Percentiles rank a stretch among this genome's conserved stretches.
Evolutionary conservation across 35 echinoderm and acorn worm species (phyloP).

Genomic region (Lytechinus variegatus): DNA sequence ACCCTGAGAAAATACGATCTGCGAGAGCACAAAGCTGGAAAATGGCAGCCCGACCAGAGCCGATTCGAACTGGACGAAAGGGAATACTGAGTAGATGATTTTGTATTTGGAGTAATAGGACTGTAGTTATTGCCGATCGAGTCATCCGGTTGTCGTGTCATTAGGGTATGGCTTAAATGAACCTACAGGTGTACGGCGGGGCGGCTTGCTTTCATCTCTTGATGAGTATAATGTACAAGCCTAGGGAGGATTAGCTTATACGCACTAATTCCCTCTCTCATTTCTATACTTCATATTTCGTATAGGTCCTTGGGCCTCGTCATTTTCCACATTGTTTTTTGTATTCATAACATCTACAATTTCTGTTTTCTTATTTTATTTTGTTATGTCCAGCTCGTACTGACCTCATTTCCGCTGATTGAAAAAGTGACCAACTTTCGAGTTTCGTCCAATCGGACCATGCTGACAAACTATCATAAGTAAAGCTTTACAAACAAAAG

Average conservation of each 20-base stretch:
- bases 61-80: background rate
- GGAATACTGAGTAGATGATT: background rate
- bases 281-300: background rate
- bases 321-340: background rate
- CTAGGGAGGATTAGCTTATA: background rate
- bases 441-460: background rate
- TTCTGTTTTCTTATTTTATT: background rate
- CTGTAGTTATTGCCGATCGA: background rate
- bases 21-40: background rate
- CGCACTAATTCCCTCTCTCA: background rate
- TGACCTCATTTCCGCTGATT: background rate
- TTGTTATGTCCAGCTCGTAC: background rate
- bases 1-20: slow-evolving; percentile 29
- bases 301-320: background rate
- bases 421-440: no score
- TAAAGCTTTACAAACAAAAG: no score
- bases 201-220: background rate
- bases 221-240: background rate
- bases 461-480: no score
- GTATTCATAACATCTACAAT: background rate
- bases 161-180: slow-evolving; percentile 4
- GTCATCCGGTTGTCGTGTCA: background rate
- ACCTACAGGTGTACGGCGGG: background rate
- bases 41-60: background rate
- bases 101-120: background rate